A percentile compares a stretch with the other conserved stretches of the same genome.
These are phyloP conservation scores for Pollenia amentaria DNA, from an alignment of 2,888 invertebrate species.

Conservation along the genomic window DNA sequence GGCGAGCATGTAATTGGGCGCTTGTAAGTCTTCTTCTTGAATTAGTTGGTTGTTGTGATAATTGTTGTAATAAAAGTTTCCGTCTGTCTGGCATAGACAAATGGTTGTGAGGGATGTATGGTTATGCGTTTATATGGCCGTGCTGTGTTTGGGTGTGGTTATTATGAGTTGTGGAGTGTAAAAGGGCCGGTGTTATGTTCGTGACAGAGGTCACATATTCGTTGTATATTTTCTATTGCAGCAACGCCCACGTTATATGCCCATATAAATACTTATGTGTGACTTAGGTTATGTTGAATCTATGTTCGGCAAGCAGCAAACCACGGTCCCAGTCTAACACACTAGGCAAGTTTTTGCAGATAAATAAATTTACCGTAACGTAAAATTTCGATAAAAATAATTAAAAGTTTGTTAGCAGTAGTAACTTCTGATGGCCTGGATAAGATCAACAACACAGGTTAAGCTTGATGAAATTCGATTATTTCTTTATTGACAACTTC, in stretches of 20 bases:
- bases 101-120: constrained; percentile 38
- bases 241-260: constrained; percentile 30
- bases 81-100: constrained; percentile 15
- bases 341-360: no score
- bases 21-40: constrained; percentile 6
- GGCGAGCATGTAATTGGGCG: constrained; percentile 46
- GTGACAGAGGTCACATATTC: constrained; percentile 52
- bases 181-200: constrained; percentile 1
- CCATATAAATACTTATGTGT: constrained; percentile 56
- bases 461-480: no score
- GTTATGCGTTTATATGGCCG: constrained; percentile 13
- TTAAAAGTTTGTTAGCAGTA: no score
- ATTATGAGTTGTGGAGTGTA: constrained; percentile 23
- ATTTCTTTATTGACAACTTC: no score
- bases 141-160: constrained; percentile 19
- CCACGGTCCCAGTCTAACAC: background rate
- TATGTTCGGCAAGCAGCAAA: no score
- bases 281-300: constrained; percentile 43
- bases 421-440: no score
- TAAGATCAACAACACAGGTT: no score
- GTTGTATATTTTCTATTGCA: constrained; percentile 16
- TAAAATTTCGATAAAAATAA: no score
- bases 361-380: no score
- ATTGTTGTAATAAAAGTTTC: constrained; percentile 8
- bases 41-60: background rate